Conservation (phyloP, 1,140 invertebrate genomes). For the Anadara kagoshimensis region DNA sequence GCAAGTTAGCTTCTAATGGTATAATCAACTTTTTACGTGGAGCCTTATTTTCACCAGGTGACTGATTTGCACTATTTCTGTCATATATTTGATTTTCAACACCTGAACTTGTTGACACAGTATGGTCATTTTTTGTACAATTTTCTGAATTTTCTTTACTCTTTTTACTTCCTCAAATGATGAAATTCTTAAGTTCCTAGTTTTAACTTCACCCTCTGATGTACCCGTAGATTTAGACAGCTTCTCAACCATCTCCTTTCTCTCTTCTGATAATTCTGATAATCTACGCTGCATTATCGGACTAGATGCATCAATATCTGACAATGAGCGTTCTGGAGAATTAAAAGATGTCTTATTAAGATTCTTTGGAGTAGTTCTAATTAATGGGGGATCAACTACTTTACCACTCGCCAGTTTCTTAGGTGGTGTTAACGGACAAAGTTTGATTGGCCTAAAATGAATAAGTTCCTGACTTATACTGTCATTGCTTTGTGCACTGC, state of each 20-base stretch:
- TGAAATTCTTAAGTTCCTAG: background rate
- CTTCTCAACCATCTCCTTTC: constrained; percentile 33
- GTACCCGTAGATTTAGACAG: constrained; percentile 39
- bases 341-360: constrained; percentile 29
- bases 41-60: background rate
- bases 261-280: constrained; percentile 50
- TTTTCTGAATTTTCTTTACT: constrained; percentile 11
- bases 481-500: constrained; percentile 53
- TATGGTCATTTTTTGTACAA: background rate
- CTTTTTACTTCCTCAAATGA: background rate
- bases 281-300: constrained; percentile 53
- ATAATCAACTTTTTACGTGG: constrained; percentile 26
- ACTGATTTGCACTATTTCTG: background rate
- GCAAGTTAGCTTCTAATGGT: constrained; percentile 39
- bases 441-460: constrained; percentile 65
- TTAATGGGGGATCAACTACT: constrained; percentile 51
- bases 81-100: constrained; percentile 10
- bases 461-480: constrained; percentile 60
- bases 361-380: constrained; percentile 57
- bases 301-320: constrained; percentile 51
- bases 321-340: constrained; percentile 33
- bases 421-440: constrained; percentile 62
- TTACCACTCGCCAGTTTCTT: constrained; percentile 50
- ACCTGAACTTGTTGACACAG: background rate
- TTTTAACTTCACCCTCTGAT: background rate